Conservation (phyloP, 2,797 vertebrate genomes). For the Chelmon rostratus region DNA sequence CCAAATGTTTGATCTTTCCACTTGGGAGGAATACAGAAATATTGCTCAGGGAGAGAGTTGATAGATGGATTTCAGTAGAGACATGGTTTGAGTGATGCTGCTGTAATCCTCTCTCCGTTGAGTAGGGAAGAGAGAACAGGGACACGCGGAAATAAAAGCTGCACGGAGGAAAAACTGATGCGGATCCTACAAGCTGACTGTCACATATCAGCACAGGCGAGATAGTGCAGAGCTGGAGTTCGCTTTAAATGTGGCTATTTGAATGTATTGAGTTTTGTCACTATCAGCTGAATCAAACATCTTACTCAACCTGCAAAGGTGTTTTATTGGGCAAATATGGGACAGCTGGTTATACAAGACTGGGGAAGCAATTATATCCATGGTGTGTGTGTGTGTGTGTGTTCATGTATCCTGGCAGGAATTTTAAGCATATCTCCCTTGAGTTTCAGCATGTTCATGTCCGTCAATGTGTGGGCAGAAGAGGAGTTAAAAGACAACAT, state of each 20-base stretch:
- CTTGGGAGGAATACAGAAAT: slow-evolving; percentile 64
- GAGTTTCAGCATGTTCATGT: slow-evolving; percentile 22
- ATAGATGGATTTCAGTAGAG: slow-evolving; percentile 76
- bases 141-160: slow-evolving; percentile 54
- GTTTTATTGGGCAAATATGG: not conserved
- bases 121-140: slow-evolving; percentile 44
- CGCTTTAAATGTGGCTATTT: slow-evolving; percentile 34
- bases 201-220: slow-evolving; percentile 31
- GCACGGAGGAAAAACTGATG: slow-evolving; percentile 43
- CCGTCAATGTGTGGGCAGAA: slow-evolving; percentile 6
- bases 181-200: slow-evolving; percentile 37
- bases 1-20: slow-evolving; percentile 75
- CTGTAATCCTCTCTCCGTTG: slow-evolving; percentile 71
- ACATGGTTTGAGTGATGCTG: slow-evolving; percentile 62
- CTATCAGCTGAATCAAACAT: slow-evolving; percentile 16
- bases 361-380: slow-evolving; percentile 23
- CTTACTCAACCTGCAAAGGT: slow-evolving; percentile 18
- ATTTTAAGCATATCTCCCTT: slow-evolving; percentile 1
- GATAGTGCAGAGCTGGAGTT: slow-evolving; percentile 2
- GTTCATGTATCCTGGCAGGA: slow-evolving; percentile 1
- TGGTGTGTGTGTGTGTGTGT: not conserved
- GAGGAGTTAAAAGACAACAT: slow-evolving; percentile 18
- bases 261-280: slow-evolving; percentile 7
- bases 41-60: slow-evolving; percentile 65
- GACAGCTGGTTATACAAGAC: slow-evolving; percentile 11